These are phyloP conservation scores for Bombus confusus DNA, from an alignment of 1,140 invertebrate genomes.

Conservation along the genomic window DNA sequence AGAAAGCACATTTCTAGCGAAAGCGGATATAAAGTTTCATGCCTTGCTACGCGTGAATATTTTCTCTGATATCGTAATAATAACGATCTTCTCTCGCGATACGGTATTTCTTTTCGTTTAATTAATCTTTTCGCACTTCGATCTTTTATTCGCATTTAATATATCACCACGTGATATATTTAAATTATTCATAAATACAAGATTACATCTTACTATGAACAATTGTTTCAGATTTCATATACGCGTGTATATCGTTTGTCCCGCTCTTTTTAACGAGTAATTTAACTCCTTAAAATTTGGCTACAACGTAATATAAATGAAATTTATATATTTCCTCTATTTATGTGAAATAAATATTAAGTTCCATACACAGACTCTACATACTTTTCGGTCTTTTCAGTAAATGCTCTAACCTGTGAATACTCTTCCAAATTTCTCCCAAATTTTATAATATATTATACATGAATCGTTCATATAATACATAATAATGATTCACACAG, in stretches of 20 bases:
- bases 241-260: not conserved
- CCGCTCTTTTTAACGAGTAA: not conserved
- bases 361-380: not conserved
- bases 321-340: not conserved
- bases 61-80: not conserved
- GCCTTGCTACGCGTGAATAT: not conserved
- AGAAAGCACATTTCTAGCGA: not conserved
- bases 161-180: too few species aligned
- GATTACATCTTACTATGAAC: not conserved
- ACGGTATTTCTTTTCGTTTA: not conserved
- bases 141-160: too few species aligned
- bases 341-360: not conserved
- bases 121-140: not conserved
- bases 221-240: not conserved
- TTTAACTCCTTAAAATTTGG: not conserved
- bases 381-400: not conserved
- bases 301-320: too few species aligned
- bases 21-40: too few species aligned
- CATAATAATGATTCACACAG: not conserved
- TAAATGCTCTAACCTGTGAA: not conserved
- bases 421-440: not conserved
- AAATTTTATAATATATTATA: too few species aligned
- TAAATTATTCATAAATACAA: not conserved
- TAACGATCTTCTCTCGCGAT: not conserved
- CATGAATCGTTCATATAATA: too few species aligned